Base-by-base conservation (phyloP, 2,113 vertebrate species). In the Trichomycterus rosablanca region DNA sequence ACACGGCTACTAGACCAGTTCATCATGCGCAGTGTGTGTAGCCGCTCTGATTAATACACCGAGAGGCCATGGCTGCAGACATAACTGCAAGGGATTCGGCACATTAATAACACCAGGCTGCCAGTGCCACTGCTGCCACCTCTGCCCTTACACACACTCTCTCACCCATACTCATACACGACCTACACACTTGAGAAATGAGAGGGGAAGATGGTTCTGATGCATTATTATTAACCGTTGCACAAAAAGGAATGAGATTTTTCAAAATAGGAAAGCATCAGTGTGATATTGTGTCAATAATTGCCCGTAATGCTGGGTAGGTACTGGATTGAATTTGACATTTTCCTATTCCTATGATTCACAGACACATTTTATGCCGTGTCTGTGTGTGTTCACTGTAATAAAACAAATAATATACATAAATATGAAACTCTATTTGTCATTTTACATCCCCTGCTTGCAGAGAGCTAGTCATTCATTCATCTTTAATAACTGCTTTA, bases 71-170 rank as follows among this genome's bases (percentile, higher is more conserved):
- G 52, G 70, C 63, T 48, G 58, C 58, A 63, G 70, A 70, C 57
- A 63, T 67, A 58, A 61, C 68, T 64, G 60, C 59, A 12, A 72
- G 61, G 66, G 37, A 59, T 45, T 58, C 49, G 9, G 49, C 23
- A 50, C 62, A 63, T 66, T 75, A 68, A 66, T 72, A 70, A 61
- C 60, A 37, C 32, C 54, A 22, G 39, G 46, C 58, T 59, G 59
- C 39, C 48, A 71, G 51, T 71, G 50, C 35, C 35, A 59, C 28
- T n/a, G 32, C 42, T 45, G 30, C 51, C 63, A 67, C 60, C 46
- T 56, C 67, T 34, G 16, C 58, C 52, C 32, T 58, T 18, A 46
- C 20, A 42, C 40, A 56, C 59, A 15, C 34, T 23, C 22, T 39
- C 58, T 26, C 45, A 23, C 58, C 50, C 43, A 23, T 28, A 34